A percentile compares a stretch with the other conserved stretches of the same genome.
Evolutionary conservation across 2,888 invertebrate species (phyloP).

Genomic region (Deilephila elpenor): DNA sequence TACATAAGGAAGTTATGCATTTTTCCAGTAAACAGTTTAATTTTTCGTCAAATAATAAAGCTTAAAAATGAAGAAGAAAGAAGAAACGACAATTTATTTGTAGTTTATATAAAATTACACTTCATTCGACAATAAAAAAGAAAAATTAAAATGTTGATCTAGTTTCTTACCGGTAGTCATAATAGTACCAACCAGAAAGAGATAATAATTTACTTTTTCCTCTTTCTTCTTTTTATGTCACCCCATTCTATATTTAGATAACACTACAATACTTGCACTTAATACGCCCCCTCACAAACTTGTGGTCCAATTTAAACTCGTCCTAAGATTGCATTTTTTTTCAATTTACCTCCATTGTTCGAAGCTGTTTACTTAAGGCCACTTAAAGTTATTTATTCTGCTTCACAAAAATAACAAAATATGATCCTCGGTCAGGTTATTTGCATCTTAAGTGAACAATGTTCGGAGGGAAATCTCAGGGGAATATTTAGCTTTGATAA

Average conservation of each 20-base stretch:
- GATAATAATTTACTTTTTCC: no score
- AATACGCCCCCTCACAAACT: conserved; percentile 3
- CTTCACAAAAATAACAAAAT: conserved; percentile 5
- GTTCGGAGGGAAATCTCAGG: neutral
- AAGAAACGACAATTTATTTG: neutral
- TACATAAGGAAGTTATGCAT: no score
- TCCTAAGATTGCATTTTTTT: conserved; percentile 7
- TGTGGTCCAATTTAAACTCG: conserved; percentile 18
- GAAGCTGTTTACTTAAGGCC: conserved; percentile 20
- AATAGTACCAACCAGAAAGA: no score
- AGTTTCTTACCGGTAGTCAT: no score
- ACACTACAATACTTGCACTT: no score
- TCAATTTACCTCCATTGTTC: conserved; percentile 24
- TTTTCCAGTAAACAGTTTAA: no score
- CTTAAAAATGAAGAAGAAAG: neutral
- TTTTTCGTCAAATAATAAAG: no score
- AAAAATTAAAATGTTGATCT: no score
- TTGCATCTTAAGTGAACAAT: neutral
- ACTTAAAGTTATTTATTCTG: neutral
- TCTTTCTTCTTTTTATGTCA: no score
- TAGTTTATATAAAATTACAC: no score
- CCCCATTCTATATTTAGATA: no score
- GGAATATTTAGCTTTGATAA: neutral
- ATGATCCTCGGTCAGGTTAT: neutral
- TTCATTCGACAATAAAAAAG: no score